Evolutionary conservation across 2,888 invertebrate species (phyloP), one percentile per base, ranked within the genome.

Genomic region (Scaptomyza reducta): DNA sequence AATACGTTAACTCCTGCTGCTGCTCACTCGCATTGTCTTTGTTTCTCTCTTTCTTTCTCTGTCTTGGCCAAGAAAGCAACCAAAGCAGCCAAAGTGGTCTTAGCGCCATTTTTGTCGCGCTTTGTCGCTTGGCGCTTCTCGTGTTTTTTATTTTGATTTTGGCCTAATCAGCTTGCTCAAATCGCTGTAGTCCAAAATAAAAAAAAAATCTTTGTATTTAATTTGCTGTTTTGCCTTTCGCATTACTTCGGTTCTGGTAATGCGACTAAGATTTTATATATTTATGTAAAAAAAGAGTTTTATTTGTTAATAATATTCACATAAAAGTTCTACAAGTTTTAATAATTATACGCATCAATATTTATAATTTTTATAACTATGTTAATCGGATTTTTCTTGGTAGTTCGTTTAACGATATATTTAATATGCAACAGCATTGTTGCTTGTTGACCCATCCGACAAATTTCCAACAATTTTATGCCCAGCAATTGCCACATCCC

Each of bases 31-130:
- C 70, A 66, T 67, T 67, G 68, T 66, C 73, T 68, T 59, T 64
- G 13, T n/a, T 6, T 35, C 14, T 38, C 38, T 38, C 38, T 38
- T 1, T 9, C 14, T 38, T 7, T 38, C 14, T 14, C 13, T 33
- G 10, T 10, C 14, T n/a, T n/a, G 6, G 35, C 14, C 45, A 14
- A 45, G 33, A n/a, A 7, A 46, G 29, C 11, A n/a, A n/a, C n/a
- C n/a, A n/a, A n/a, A n/a, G n/a, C n/a, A 14, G 35, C 53, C 42
- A 47, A 61, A 75, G 66, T 68, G 50, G 62, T 69, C 85, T 83
- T 85, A 89, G 89, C 89, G 89, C 89, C 89, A 89, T 89, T 89
- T 87, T 78, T 83, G 70, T 76, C 78, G 76, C 77, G 79, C 72
- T 74, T 72, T 65, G 69, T 64, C 46, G 75, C 81, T 74, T 82